A percentile compares a stretch with the other conserved stretches of the same genome.
Evolutionary conservation across 2,113 vertebrate species (phyloP).

Genomic region (Lepus timidus): DNA sequence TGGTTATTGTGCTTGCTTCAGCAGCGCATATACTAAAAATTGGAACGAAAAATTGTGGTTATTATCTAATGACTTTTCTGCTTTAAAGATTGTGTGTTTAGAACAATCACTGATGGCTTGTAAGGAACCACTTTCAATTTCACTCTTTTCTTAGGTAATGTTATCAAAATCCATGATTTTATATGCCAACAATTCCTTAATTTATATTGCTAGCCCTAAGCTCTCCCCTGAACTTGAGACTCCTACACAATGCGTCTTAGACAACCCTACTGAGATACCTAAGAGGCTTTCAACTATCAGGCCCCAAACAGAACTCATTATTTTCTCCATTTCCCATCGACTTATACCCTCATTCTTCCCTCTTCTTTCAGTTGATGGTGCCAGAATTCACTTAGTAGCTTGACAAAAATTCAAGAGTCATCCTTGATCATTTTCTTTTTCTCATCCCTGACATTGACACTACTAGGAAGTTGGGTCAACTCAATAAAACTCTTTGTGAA

Average conservation of each 20-base stretch:
- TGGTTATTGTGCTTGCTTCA: not conserved
- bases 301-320: not conserved
- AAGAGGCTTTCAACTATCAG: not conserved
- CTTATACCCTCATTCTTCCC: not conserved
- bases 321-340: not conserved
- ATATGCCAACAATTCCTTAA: not conserved
- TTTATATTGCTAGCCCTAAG: not conserved
- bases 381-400: not conserved
- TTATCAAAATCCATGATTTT: conserved; percentile 20
- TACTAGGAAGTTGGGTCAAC: not conserved
- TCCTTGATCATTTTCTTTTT: not conserved
- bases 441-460: not conserved
- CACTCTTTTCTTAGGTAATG: not conserved
- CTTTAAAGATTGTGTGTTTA: conserved; percentile 42
- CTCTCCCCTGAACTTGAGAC: not conserved
- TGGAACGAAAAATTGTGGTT: not conserved
- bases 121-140: conserved; percentile 40
- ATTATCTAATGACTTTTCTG: conserved; percentile 25
- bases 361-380: not conserved
- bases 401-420: not conserved
- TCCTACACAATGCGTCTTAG: not conserved
- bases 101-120: conserved; percentile 19
- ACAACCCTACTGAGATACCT: not conserved
- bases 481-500: not conserved
- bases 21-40: too few relatives aligned